These are phyloP conservation scores for Suillia variegata DNA, from an alignment of 2,888 invertebrate genomes.

Conservation along the genomic window DNA sequence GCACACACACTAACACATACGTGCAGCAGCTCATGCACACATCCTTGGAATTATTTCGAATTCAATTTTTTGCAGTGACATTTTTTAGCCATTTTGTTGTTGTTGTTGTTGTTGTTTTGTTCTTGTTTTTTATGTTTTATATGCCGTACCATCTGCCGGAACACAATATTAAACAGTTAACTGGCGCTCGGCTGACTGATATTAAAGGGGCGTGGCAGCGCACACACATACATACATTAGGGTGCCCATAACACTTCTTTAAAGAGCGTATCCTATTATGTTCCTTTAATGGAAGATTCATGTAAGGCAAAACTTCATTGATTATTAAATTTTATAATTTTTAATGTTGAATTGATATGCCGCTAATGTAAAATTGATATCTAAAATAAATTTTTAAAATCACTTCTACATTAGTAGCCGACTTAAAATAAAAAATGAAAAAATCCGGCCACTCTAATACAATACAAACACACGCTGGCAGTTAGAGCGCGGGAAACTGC, in stretches of 20 bases:
- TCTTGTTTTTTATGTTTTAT: constrained; percentile 27
- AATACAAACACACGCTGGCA: no score
- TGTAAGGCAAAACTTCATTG: no score
- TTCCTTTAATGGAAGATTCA: no score
- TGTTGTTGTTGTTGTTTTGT: constrained; percentile 10
- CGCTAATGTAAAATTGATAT: no score
- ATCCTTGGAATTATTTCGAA: constrained; percentile 26
- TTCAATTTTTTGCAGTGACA: constrained; percentile 30
- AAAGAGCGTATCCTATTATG: no score
- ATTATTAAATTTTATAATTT: neutral
- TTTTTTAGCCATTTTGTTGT: neutral
- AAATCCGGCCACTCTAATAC: no score
- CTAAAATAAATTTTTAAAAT: no score
- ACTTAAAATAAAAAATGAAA: no score
- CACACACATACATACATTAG: neutral
- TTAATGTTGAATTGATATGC: no score
- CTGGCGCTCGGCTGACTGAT: constrained; percentile 23
- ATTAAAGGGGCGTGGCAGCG: constrained; percentile 14
- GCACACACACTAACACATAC: constrained; percentile 10
- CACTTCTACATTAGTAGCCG: no score
- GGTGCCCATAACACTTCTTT: no score
- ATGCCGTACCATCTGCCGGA: constrained; percentile 41
- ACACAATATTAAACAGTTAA: constrained; percentile 51
- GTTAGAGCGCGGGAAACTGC: no score
- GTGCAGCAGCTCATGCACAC: constrained; percentile 16